Conservation (phyloP, 2,888 invertebrate genomes). For the Parnassius glacialis region DNA sequence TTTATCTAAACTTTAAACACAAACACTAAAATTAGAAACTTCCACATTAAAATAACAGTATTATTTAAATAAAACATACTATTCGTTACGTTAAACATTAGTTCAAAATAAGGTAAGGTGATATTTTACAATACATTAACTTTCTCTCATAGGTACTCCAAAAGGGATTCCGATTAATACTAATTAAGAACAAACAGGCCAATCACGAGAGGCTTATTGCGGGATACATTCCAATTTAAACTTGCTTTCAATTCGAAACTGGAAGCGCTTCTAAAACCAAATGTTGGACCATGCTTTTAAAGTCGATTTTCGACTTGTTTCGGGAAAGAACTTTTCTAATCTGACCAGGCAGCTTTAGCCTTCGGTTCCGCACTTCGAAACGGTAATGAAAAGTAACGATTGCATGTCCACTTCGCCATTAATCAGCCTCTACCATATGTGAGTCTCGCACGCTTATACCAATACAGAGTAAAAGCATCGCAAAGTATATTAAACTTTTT, state of each 20-base stretch:
- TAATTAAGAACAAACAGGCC: constrained; percentile 79
- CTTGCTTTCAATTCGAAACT: constrained; percentile 71
- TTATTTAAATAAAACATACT: not conserved
- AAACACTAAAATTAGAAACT: too few relatives aligned
- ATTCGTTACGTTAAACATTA: constrained; percentile 25
- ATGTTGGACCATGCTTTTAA: constrained; percentile 75
- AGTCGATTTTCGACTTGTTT: constrained; percentile 79
- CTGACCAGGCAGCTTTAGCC: constrained; percentile 67
- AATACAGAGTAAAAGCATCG: constrained; percentile 19
- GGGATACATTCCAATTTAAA: constrained; percentile 81
- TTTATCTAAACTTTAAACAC: too few relatives aligned
- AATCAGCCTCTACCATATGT: constrained; percentile 59
- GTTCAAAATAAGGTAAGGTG: constrained; percentile 35
- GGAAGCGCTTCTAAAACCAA: constrained; percentile 73
- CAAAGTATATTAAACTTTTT: not conserved
- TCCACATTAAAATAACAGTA: too few relatives aligned
- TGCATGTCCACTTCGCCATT: constrained; percentile 74
- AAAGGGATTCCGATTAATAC: constrained; percentile 74
- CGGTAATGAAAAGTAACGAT: constrained; percentile 81
- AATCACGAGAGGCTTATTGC: constrained; percentile 78
- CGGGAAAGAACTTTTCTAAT: constrained; percentile 75
- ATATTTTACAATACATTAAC: constrained; percentile 46
- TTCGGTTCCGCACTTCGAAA: constrained; percentile 73
- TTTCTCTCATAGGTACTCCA: constrained; percentile 41
- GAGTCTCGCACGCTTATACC: constrained; percentile 23